These are phyloP conservation scores for Hesperia comma DNA, from an alignment of 2,888 invertebrate genomes.

Conservation along the genomic window DNA sequence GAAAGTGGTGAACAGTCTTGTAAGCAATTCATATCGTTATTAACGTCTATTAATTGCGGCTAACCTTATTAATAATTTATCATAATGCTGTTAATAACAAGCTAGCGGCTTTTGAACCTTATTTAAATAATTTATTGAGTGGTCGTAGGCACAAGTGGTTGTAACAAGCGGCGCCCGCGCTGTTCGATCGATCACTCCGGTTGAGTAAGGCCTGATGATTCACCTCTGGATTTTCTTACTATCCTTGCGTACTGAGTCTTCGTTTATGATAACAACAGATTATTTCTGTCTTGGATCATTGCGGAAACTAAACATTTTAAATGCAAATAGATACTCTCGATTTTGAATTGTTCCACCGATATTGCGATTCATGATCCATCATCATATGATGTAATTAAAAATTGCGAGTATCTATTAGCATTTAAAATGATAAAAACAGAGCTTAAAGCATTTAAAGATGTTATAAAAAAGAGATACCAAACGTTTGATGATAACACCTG, in stretches of 20 bases:
- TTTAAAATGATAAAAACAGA: no score
- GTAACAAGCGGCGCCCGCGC: conserved; percentile 28
- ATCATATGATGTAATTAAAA: no score
- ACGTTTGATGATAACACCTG: background rate
- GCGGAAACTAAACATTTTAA: no score
- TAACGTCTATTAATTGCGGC: conserved; percentile 15
- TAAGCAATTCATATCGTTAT: background rate
- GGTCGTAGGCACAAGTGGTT: conserved; percentile 29
- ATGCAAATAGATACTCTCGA: no score
- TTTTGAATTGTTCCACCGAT: no score
- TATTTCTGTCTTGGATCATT: no score
- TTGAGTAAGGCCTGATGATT: conserved; percentile 28
- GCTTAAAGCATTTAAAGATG: background rate
- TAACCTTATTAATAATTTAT: conserved; percentile 25
- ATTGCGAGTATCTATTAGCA: no score
- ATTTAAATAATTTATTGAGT: conserved; percentile 30
- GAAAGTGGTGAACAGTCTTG: background rate
- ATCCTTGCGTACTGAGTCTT: background rate
- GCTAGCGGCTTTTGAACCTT: conserved; percentile 26
- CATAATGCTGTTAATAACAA: conserved; percentile 18
- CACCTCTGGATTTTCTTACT: conserved; percentile 7
- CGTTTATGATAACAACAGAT: background rate
- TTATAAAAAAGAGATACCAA: background rate
- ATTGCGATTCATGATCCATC: no score
- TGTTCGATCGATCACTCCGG: conserved; percentile 11